phyloP scores from a whole-genome alignment of 2,113 vertebrate genomes.

The Patagioenas fasciata region DNA sequence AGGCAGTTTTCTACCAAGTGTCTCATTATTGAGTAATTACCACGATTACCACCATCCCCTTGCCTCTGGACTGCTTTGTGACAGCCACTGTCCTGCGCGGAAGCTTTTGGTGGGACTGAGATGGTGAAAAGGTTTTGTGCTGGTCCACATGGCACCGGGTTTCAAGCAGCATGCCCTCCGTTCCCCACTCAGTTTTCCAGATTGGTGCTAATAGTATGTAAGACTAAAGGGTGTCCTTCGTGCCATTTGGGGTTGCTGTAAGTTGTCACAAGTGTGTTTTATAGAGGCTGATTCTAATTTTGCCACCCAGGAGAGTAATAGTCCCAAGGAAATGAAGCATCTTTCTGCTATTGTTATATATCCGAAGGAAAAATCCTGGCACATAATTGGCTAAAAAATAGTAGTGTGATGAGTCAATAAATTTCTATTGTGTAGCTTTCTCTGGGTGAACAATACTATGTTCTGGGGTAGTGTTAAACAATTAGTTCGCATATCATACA shows the following conservation, averaged over 20 bases:
- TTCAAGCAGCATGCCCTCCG: fast-evolving
- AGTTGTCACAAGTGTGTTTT: constrained; percentile 13
- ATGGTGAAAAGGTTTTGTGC: fast-evolving
- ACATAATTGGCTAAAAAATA: constrained; percentile 65
- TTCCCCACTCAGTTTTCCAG: not conserved
- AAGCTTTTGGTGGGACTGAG: not conserved
- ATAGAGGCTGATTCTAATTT: constrained; percentile 61
- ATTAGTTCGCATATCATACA: constrained; percentile 65
- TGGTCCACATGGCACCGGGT: fast-evolving
- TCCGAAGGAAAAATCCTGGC: constrained; percentile 54
- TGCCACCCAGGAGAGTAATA: constrained; percentile 51
- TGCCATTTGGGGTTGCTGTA: not conserved
- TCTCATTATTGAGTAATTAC: not conserved
- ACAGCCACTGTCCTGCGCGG: fast-evolving
- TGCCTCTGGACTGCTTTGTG: fast-evolving
- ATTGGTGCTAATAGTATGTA: fast-evolving
- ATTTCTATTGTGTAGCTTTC: constrained; percentile 63
- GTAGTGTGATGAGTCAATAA: constrained; percentile 68
- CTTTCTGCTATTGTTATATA: constrained; percentile 62
- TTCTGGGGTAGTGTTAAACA: constrained; percentile 62
- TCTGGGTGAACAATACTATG: constrained; percentile 51
- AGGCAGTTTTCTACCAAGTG: not conserved
- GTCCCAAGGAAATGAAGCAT: constrained; percentile 48
- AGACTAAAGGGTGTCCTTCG: not conserved
- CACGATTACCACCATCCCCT: fast-evolving